Percentiles rank a stretch among this genome's conserved stretches.
These are phyloP conservation scores for Clarias pachynema DNA, from an alignment of 2,797 vertebrate species.

Conservation along the genomic window DNA sequence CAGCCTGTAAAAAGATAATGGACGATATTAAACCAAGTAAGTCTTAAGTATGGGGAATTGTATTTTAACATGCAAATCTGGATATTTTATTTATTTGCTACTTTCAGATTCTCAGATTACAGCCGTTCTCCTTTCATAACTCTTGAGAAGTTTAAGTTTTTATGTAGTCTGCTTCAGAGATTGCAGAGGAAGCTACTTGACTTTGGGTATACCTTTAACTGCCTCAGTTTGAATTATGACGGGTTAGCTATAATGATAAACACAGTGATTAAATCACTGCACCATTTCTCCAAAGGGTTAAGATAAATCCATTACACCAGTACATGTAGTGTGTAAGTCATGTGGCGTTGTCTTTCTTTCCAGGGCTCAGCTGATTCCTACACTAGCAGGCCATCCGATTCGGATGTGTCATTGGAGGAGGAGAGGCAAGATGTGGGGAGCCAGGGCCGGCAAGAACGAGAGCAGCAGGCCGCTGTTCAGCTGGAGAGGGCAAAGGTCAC, in stretches of 20 bases:
- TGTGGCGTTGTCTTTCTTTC: neutral
- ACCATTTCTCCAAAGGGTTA: neutral
- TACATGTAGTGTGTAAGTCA: constrained; percentile 11
- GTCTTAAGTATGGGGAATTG: neutral
- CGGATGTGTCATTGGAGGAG: constrained; percentile 95
- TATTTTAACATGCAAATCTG: neutral
- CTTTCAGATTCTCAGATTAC: neutral
- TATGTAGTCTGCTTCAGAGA: neutral
- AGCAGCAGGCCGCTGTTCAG: constrained; percentile 90
- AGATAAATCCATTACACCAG: neutral
- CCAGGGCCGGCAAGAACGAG: constrained; percentile 84
- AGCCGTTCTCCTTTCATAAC: neutral
- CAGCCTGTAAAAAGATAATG: neutral
- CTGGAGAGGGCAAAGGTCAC: constrained; percentile 93
- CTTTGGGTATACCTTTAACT: neutral
- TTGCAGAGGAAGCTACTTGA: neutral
- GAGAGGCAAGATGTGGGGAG: constrained; percentile 89
- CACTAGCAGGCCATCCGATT: constrained; percentile 96
- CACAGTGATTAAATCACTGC: neutral
- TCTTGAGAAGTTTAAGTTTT: neutral
- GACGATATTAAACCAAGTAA: neutral
- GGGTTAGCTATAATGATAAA: neutral
- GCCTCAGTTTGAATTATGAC: neutral
- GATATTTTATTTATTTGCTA: neutral
- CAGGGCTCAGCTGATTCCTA: constrained; percentile 98